Evolutionary conservation across 2,797 vertebrate species (phyloP).

Genomic region (Anguilla megastoma): DNA sequence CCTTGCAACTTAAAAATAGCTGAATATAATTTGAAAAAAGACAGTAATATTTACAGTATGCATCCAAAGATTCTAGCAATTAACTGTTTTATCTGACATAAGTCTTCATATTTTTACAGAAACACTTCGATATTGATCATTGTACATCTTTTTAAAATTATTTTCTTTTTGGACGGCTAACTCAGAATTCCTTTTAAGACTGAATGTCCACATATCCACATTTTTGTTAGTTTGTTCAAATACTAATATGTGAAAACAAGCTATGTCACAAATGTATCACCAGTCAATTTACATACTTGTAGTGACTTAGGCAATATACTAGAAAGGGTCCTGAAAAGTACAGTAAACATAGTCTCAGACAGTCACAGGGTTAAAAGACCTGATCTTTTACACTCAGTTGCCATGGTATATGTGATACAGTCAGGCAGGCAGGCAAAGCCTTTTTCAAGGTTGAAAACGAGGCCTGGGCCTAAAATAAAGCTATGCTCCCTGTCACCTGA

Average conservation of each 20-base stretch:
- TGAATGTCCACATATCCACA: neutral
- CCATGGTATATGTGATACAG: conserved; percentile 34
- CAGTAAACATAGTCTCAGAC: neutral
- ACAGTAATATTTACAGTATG: no score
- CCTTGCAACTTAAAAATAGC: neutral
- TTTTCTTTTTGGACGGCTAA: no score
- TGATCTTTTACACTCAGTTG: conserved; percentile 26
- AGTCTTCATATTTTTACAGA: no score
- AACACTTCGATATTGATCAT: no score
- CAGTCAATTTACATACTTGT: neutral
- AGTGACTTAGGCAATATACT: neutral
- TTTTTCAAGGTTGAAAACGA: conserved; percentile 32
- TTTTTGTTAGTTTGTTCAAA: neutral
- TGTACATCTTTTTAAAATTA: no score
- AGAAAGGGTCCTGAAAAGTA: neutral
- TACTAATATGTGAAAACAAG: neutral
- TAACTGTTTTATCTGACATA: no score
- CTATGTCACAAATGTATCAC: neutral
- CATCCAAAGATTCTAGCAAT: no score
- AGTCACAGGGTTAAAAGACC: neutral
- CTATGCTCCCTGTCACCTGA: conserved; percentile 41
- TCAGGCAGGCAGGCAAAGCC: conserved; percentile 26
- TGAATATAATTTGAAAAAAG: no score
- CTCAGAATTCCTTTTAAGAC: no score
- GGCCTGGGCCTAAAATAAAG: conserved; percentile 29